Evolutionary conservation across 2,888 invertebrate species (phyloP), one percentile per base, ranked within the genome.

Genomic region (Gnatocerus cornutus): DNA sequence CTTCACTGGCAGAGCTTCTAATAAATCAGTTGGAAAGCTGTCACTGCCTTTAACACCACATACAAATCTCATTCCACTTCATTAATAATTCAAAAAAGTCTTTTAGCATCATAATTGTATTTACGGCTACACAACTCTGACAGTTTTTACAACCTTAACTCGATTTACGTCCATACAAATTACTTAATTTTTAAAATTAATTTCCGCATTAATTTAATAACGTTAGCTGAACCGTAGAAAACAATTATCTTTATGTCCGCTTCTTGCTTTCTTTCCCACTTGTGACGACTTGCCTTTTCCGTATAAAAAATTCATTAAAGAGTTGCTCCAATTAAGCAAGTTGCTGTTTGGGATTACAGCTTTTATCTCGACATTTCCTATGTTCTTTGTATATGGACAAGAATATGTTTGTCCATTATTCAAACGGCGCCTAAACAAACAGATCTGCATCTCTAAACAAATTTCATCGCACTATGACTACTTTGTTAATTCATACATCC

Each of bases 301-400:
- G n/a, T 16, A 21, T 55, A 21, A 55, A 55, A 55, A 55, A 55
- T 55, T 55, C 41, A 55, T 55, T 55, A 55, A 46, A 55, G 55
- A 39, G 41, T 55, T 55, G 10, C 55, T 55, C 41, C 55, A 55
- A 55, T 55, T 55, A 55, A 53, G 39, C 41, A 50, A 50, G 46
- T 46, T 50, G 37, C 39, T 39, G 55, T 41, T 41, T 41, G 13
- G 41, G 21, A 55, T 50, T 50, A 27, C 10, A 9, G 48, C 43
- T 45, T 58, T 58, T 58, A 58, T 58, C 58, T 58, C 16, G 43
- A 43, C 58, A 29, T 58, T 45, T 33, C 21, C 58, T 13, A 16
- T 43, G 45, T 58, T 43, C 58, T 58, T 58, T 45, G 43, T 43
- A 27, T 13, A 41, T 41, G 13, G n/a, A 58, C 45, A 58, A 45